Base-by-base conservation (phyloP, 2,888 invertebrate species). In the Perithous albicinctus region DNA sequence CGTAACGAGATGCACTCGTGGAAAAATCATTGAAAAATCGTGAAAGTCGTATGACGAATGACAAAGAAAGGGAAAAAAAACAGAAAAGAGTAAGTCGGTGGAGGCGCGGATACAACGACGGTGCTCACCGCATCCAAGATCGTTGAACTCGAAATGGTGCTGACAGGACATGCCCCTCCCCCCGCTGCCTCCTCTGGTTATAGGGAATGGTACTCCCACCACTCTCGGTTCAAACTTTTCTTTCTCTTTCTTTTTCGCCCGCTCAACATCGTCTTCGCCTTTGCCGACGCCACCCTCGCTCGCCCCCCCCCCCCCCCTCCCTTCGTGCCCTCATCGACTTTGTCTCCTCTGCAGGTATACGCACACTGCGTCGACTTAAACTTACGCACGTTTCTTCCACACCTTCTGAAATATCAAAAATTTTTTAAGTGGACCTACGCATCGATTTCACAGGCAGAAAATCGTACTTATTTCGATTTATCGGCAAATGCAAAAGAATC, bases 131-230 rank as follows among this genome's bases (percentile, higher is more conserved):
- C 88, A 88, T 90, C 88, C 84, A 87, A 89, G 92, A 91, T 90
- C 92, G 88, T 92, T 92, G 92, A 92, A 92, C 91, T 89, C 90
- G 84, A 88, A 90, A 87, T 88, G 86, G 83, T 87, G 89, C 90
- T 87, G 88, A 88, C 87, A 87, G 87, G 87, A 89, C 88, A 88
- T 85, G 85, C 85, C 85, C 85, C 86, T 82, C 85, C 81, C n/a
- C 85, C 86, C 85, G 51, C 43, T 63, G 78, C 54, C 80, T 76
- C 64, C 66, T 66, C 67, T 73, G 74, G 63, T 83, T 83, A 83
- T 83, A 82, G 80, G 75, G 78, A 80, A 85, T 76, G 83, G 61
- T 70, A 75, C 79, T 84, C 85, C 86, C 85, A 78, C 84, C 75
- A 70, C 73, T 67, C 41, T n/a, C n/a, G n/a, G 56, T 6, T 67